Evolutionary conservation across 2,113 vertebrate genomes (phyloP), one percentile per base, ranked within the genome.

Genomic region (Dendropsophus ebraccatus): DNA sequence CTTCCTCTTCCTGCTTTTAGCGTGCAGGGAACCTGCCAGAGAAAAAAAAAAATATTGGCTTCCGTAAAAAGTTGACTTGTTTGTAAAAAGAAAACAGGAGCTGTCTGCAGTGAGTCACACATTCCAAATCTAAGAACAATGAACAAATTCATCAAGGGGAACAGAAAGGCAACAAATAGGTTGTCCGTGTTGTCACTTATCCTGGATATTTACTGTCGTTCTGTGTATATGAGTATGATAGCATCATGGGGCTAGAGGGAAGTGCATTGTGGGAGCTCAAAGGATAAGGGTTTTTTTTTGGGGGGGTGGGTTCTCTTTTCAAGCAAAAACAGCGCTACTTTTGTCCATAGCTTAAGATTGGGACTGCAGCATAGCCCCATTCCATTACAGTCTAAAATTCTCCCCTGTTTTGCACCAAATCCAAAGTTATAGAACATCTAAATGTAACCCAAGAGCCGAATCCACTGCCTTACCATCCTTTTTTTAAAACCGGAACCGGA

Each of bases 61-160:
- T 94, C 92, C 91, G 91, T 89, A n/a, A 83, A 90, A 82, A 88
- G 90, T 90, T 88, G 88, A 85, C 90, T 91, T 91, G 89, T 82
- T 88, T 77, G 84, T 91, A 87, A 88, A n/a, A 91, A 87, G 91
- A 92, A 94, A 93, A 92, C 94, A 94, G 93, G 93, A 94, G 93
- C n/a, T n/a, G n/a, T n/a, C n/a, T n/a, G 91, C 93, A 92, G 0
- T 94, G 93, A 93, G 90, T 94, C 93, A 93, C 81, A 1, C 0
- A n/a, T 85, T 89, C 88, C 91, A 89, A 89, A 91, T 91, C 45
- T 90, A 90, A 81, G 56, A 67, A 85, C 65, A 86, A 86, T 81
- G 47, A 14, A 19, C 17, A 70, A 8, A 69, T 4, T 69, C 28
- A 82, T 14, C 65, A 54, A 25, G 56, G 2, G 56, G 54, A 16